Conservation (phyloP, 2,113 vertebrate species). For the Tinamus guttatus region DNA sequence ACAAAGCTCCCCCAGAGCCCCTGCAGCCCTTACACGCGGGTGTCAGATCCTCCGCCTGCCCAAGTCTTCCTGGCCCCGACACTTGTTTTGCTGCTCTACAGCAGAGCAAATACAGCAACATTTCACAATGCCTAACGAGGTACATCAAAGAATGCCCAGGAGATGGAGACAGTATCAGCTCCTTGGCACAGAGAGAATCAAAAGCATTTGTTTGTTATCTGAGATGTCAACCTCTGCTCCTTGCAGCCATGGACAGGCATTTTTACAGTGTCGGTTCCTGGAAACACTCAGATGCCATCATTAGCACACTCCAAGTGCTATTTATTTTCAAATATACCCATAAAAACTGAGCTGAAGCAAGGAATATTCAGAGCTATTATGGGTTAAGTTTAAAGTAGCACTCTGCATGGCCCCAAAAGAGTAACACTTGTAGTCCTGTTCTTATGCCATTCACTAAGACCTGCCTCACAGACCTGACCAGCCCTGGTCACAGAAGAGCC, state of each 20-base stretch:
- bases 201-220: conserved; percentile 62
- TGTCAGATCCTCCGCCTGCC: neutral
- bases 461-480: neutral
- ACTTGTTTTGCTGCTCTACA: conserved; percentile 50
- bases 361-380: neutral
- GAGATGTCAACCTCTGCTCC: conserved; percentile 44
- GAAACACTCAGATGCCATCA: conserved; percentile 50
- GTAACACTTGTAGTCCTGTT: neutral
- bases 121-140: conserved; percentile 55
- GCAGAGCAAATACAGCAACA: conserved; percentile 37
- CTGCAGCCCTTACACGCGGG: rapidly evolving
- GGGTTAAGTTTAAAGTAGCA: neutral
- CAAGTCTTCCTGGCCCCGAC: neutral
- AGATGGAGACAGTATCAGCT: conserved; percentile 53
- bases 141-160: conserved; percentile 52
- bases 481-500: neutral
- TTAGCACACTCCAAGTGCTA: neutral
- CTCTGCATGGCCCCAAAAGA: neutral
- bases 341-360: conserved; percentile 6
- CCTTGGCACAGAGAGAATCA: conserved; percentile 53
- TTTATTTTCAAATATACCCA: conserved; percentile 38
- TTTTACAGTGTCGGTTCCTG: conserved; percentile 48
- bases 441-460: neutral
- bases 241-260: conserved; percentile 4
- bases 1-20: neutral